These are phyloP conservation scores for Hemichromis elongatus DNA, from an alignment of 2,113 vertebrate genomes.

Conservation along the genomic window DNA sequence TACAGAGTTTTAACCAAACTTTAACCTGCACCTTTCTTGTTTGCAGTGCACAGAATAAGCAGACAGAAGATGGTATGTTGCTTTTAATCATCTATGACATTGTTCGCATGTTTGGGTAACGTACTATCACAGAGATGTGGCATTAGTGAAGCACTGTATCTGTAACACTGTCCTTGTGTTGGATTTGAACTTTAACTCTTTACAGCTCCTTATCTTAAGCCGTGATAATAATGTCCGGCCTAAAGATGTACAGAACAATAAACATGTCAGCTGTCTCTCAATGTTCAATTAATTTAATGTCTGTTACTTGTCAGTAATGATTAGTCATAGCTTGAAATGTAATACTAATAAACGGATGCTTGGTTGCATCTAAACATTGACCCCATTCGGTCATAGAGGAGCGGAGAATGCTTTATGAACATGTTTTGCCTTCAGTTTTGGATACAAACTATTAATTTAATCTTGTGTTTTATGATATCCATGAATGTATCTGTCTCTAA, in stretches of 20 bases:
- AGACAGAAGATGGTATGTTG: constrained; percentile 58
- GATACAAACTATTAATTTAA: neutral
- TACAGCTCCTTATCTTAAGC: neutral
- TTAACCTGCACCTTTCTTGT: neutral
- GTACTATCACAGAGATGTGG: neutral
- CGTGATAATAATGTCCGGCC: rapidly evolving
- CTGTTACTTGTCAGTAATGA: neutral
- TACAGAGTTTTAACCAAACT: neutral
- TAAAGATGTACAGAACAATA: neutral
- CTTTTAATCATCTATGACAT: neutral
- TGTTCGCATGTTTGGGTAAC: neutral
- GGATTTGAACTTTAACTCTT: neutral
- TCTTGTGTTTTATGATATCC: neutral
- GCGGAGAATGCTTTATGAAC: neutral
- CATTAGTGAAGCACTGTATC: neutral
- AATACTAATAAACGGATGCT: neutral
- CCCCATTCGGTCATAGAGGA: neutral
- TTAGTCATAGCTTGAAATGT: neutral
- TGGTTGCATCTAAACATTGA: neutral
- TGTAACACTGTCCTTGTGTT: neutral
- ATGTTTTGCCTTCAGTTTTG: neutral
- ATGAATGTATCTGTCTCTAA: neutral
- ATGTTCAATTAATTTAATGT: neutral
- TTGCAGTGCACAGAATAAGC: constrained; percentile 39
- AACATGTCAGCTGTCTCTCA: neutral